Conservation (phyloP, 2,797 vertebrate genomes). For the Scarus forsteni region DNA sequence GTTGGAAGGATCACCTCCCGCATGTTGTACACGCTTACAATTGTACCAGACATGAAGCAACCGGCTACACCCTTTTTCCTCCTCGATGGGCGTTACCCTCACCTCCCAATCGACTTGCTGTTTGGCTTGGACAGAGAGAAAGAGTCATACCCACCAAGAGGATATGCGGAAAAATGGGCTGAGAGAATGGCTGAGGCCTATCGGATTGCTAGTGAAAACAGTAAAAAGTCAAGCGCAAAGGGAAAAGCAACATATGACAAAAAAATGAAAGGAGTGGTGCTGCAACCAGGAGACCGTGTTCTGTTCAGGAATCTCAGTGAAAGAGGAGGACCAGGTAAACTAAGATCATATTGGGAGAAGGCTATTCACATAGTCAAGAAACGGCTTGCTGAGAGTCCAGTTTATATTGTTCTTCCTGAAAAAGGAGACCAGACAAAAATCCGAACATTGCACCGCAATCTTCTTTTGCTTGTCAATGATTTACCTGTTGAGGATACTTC, state of each 20-base stretch:
- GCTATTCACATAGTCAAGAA: background rate
- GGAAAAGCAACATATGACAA: too few species aligned
- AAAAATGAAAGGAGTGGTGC: too few species aligned
- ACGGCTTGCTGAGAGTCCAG: background rate
- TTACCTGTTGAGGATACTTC: background rate
- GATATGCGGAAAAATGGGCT: background rate
- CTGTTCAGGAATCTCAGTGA: too few species aligned
- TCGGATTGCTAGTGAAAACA: too few species aligned
- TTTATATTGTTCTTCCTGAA: background rate
- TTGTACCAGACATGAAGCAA: slow-evolving; percentile 8
- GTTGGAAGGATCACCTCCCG: slow-evolving; percentile 14
- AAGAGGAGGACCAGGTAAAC: too few species aligned
- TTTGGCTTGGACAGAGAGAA: background rate
- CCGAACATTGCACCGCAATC: background rate
- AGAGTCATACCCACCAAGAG: too few species aligned
- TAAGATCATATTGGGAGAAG: background rate
- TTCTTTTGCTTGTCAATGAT: background rate
- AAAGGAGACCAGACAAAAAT: background rate
- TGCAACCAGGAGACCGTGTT: too few species aligned
- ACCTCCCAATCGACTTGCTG: slow-evolving; percentile 4
- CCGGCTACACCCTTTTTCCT: background rate
- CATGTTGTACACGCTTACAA: slow-evolving; percentile 21
- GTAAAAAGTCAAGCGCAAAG: too few species aligned
- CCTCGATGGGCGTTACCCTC: background rate
- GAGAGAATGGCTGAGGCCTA: too few species aligned